Evolutionary conservation across 2,888 invertebrate genomes (phyloP), one percentile per base, ranked within the genome.

Genomic region (Cepaea hortensis): DNA sequence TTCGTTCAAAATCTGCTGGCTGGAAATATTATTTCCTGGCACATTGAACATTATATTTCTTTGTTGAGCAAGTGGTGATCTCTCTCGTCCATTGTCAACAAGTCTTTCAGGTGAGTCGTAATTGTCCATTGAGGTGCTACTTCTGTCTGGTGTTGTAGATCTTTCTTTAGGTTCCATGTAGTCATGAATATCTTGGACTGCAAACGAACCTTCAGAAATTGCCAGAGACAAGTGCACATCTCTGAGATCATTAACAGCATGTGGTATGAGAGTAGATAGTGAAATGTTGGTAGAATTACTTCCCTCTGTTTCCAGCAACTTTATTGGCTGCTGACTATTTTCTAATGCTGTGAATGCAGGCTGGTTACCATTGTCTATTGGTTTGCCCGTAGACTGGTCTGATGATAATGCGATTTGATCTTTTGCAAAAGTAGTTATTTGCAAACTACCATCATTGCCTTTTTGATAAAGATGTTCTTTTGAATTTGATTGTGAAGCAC

Each of bases 1-100:
- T 83, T 92, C 92, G 70, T 89, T 88, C 82, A 89, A 87, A 9
- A 88, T 86, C 73, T 87, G 75, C 13, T 84, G 55, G 61, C 84
- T 87, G 65, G 86, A 86, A 48, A 79, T 72, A 48, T 72, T 85
- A 15, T 61, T 6, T 20, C 62, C 70, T 18, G n/a, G 23, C 6
- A 50, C 13, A 50, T 77, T 55, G 2, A 23, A 23, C 18, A 11
- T 20, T 3, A 55, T n/a, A 70, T 46, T 65, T 79, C 83, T 85
- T 3, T 77, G 81, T 23, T 81, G 76, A 18, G 81, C 46, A 3
- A 85, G 62, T 61, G 87, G 85, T 55, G 87, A 87, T 65, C 87
- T 65, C 70, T 84, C 84, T 65, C 87, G 68, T 1, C 68, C 77
- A n/a, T 35, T 72, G 23, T 35, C 18, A 11, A 73, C 73, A 11